Evolutionary conservation across 1,140 invertebrate genomes (phyloP), one percentile per base, ranked within the genome.

Genomic region (Leptopilina clavipes): DNA sequence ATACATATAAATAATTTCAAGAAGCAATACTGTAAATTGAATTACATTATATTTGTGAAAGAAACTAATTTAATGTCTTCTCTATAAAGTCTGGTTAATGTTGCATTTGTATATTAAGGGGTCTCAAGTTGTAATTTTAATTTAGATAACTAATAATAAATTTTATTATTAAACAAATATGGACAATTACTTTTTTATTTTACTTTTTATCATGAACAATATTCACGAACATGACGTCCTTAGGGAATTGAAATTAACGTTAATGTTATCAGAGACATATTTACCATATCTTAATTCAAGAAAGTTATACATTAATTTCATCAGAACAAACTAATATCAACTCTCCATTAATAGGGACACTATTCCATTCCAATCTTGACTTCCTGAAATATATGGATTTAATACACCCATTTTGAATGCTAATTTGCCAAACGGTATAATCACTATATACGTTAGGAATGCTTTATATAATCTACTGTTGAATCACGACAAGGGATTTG

Each of bases 271-370:
- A 2, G 12, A 3, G 56, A 19, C 5, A 14, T 19, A 25, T 25
- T 40, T 22, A 59, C 54, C 0, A 10, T 65, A 65, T 25, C 22
- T 65, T 12, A 11, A 65, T 12, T 25, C 22, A 12, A 65, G 56
- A 11, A 65, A 65, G 11, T 65, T 31, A 31, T 10, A 31, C 22
- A 14, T 65, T 8, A 65, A 65, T 65, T 31, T 40, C n/a, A 31
- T 59, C 56, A 5, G 56, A 31, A 65, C 56, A 65, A 31, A 65
- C 22, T 65, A 65, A 25, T 65, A 59, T 22, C 54, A 65, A 65
- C 22, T 65, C 56, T 56, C 54, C 1, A 14, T 40, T 65, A 65
- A 65, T 65, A 31, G 56, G 22, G 22, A 22, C 9, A 65, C 1
- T 65, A 65, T 31, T 65, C 22, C 22, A 65, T 65, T 25, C 3